phyloP scores from a whole-genome alignment of 2,113 vertebrate genomes.

The Lichenostomus cassidix region DNA sequence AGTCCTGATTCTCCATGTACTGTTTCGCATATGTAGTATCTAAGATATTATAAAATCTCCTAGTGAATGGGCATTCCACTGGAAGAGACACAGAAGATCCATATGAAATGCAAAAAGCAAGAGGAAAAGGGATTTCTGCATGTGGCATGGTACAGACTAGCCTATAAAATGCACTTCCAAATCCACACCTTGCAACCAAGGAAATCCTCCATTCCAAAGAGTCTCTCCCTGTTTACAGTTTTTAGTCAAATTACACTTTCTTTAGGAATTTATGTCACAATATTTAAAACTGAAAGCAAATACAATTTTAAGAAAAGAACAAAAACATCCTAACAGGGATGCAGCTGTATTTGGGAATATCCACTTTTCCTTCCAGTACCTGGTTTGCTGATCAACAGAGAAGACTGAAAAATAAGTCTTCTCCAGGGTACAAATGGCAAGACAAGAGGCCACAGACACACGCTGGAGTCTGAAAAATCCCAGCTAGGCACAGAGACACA shows the following conservation, averaged over 20 bases:
- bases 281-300: neutral
- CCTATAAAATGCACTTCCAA: neutral
- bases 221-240: neutral
- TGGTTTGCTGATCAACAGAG: neutral
- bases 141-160: neutral
- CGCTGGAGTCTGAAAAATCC: neutral
- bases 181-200: neutral
- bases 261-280: constrained; percentile 26
- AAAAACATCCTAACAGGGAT: neutral
- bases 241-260: neutral
- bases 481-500: neutral
- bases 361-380: neutral
- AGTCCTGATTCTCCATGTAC: neutral
- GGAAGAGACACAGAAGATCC: neutral
- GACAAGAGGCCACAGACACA: neutral
- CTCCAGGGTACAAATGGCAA: neutral
- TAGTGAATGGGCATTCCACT: neutral
- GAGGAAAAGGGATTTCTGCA: neutral
- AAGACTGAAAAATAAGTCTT: neutral
- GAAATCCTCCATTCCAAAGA: neutral
- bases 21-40: neutral
- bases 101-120: neutral
- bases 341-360: neutral
- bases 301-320: neutral
- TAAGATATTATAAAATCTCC: neutral